Conservation (phyloP, 2,888 invertebrate species). For the Coelogynopora nodosa region DNA sequence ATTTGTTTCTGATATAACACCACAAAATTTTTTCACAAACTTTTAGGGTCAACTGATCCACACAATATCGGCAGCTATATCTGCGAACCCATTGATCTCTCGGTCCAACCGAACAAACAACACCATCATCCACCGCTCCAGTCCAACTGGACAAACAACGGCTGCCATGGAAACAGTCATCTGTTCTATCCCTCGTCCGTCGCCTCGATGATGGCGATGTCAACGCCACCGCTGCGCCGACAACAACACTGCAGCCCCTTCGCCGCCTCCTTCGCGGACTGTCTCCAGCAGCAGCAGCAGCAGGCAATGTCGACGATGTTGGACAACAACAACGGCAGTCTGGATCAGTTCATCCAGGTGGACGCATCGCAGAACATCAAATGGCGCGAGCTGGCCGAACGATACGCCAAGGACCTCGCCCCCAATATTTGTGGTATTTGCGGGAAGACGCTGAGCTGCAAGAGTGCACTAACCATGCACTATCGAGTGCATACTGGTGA, state of each 20-base stretch:
- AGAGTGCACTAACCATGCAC: slow-evolving; percentile 70
- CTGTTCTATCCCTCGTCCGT: not conserved
- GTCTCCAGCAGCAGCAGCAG: not conserved
- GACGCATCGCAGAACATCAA: slow-evolving; percentile 93
- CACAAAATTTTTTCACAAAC: too few species aligned
- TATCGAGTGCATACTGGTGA: slow-evolving; percentile 46
- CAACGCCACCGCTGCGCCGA: not conserved
- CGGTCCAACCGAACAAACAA: not conserved
- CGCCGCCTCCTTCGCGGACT: not conserved
- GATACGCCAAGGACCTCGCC: slow-evolving; percentile 80
- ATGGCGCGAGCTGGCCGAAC: slow-evolving; percentile 91
- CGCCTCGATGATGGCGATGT: not conserved
- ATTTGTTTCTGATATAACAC: too few species aligned
- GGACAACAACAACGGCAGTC: slow-evolving; percentile 34
- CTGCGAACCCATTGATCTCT: slow-evolving; percentile 4
- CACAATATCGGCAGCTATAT: too few species aligned
- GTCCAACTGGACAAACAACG: not conserved
- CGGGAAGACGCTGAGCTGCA: slow-evolving; percentile 88
- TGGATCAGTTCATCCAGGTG: slow-evolving; percentile 74
- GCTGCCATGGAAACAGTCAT: not conserved
- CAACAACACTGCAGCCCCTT: not conserved
- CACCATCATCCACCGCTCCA: not conserved
- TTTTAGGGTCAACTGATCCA: too few species aligned
- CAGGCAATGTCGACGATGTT: not conserved
- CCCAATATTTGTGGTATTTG: slow-evolving; percentile 98